Base-by-base conservation (phyloP, 2,888 invertebrate genomes). In the Trichopria drosophilae region DNA sequence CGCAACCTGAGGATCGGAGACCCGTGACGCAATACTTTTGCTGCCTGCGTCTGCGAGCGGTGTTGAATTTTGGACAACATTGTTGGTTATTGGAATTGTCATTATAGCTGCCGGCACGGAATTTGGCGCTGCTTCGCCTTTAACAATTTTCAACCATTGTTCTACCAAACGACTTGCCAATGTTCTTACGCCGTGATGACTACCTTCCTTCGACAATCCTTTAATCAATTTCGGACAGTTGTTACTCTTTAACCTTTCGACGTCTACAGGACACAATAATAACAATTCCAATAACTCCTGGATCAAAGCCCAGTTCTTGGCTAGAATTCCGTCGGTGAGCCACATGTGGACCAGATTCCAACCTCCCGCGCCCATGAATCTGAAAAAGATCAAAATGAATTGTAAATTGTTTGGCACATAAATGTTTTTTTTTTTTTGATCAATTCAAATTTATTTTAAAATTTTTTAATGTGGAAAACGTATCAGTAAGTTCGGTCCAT, bases 221-320 rank as follows among this genome's bases (percentile, higher is more conserved):
- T 95, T 95, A 16, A 97, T 90, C 55, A 94, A 79, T 76, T 94
- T 93, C 1, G 97, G 94, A 61, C 93, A 89, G 62, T 89, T 88
- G 74, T 96, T 96, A 63, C 90, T 86, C 77, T 93, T 93, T 44
- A 97, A 79, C 58, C 94, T 81, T 67, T 91, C 90, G 44, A 96
- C 88, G 71, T 93, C 91, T 42, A 96, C 92, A 7, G 96, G 96
- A 60, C 95, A 89, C 36, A 88, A 78, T 39, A 92, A 78, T 45
- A 95, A 81, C 22, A 97, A 81, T 72, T 90, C 88, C 59, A 97
- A 78, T 51, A 97, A 80, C 77, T 96, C 93, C 65, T 85, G 83
- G 12, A 96, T 87, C 34, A 97, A 80, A 7, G 92, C 87, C 85
- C 88, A 89, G 77, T 96, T 94, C 72, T 87, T 85, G 6, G 85